Percentiles rank a stretch among this genome's conserved stretches.
Conservation (phyloP, 2,888 invertebrate genomes). For the Punctoribates punctum region DNA sequence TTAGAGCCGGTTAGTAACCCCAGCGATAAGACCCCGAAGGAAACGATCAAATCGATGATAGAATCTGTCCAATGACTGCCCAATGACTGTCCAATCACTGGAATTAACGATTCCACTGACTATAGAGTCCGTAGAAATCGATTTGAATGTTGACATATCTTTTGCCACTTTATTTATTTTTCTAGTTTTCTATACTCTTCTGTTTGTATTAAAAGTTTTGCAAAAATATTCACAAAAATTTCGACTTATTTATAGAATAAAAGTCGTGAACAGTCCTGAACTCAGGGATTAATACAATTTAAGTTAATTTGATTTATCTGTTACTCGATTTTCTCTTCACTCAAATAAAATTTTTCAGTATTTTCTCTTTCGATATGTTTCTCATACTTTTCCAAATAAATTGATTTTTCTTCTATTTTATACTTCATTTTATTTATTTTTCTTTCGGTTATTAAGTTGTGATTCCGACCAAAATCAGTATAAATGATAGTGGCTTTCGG, state of each 20-base stretch:
- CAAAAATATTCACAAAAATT: neutral
- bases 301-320: no score
- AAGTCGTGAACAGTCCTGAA: no score
- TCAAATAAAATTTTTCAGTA: neutral
- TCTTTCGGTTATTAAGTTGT: constrained; percentile 22
- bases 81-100: constrained; percentile 29
- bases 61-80: constrained; percentile 20
- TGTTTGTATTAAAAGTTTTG: constrained; percentile 21
- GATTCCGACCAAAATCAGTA: neutral
- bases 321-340: neutral
- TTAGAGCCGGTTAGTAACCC: constrained; percentile 26
- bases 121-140: neutral
- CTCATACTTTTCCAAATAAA: neutral
- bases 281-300: no score
- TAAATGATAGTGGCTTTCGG: constrained; percentile 19
- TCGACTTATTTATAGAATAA: neutral
- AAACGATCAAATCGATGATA: constrained; percentile 32
- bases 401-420: constrained; percentile 22
- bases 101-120: neutral
- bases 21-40: constrained; percentile 31
- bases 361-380: neutral
- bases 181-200: constrained; percentile 7
- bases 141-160: constrained; percentile 30
- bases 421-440: constrained; percentile 3
- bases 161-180: constrained; percentile 22